These are phyloP conservation scores for Sinella curviseta DNA, from an alignment of 1,140 invertebrate genomes.

Conservation along the genomic window DNA sequence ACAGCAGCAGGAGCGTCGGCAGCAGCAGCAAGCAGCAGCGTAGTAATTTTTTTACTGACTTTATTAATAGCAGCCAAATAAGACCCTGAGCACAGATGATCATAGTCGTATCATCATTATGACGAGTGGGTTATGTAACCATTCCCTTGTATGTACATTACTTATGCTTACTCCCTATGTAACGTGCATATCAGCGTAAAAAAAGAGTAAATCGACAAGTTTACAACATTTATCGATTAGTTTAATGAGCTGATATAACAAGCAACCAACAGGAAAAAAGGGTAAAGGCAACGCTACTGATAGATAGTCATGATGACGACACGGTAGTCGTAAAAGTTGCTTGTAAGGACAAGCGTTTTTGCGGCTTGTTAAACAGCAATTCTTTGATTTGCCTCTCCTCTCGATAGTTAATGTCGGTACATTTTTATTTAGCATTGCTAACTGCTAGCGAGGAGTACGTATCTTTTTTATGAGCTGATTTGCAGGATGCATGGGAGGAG, in stretches of 20 bases:
- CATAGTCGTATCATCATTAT: too few species aligned
- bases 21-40: too few species aligned
- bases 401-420: neutral
- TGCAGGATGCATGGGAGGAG: too few species aligned
- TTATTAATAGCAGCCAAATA: neutral
- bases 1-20: too few species aligned
- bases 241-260: slow-evolving; percentile 25
- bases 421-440: neutral
- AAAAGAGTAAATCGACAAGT: slow-evolving; percentile 10
- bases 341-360: slow-evolving; percentile 12
- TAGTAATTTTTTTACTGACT: neutral
- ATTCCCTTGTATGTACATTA: neutral
- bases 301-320: neutral
- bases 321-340: slow-evolving; percentile 3
- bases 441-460: neutral
- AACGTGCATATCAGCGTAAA: neutral
- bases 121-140: neutral
- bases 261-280: neutral
- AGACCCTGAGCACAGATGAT: neutral
- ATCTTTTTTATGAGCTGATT: too few species aligned
- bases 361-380: slow-evolving; percentile 10
- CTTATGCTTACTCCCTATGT: too few species aligned
- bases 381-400: neutral
- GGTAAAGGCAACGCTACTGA: neutral
- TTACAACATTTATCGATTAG: slow-evolving; percentile 23